These are phyloP conservation scores for Diaphora mendica DNA, from an alignment of 2,888 invertebrate species.

Conservation along the genomic window DNA sequence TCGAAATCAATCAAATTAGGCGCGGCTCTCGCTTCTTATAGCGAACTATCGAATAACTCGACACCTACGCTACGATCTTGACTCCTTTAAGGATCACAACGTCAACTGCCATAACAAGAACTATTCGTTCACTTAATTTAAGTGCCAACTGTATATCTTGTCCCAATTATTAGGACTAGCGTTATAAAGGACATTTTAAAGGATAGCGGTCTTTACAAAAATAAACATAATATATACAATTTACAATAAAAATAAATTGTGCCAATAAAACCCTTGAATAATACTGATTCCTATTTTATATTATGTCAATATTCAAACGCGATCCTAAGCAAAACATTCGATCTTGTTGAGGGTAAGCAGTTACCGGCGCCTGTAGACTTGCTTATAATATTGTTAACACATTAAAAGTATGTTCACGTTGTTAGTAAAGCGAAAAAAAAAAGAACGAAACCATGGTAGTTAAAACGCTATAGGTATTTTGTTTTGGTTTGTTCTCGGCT, in stretches of 20 bases:
- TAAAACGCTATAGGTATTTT: not conserved
- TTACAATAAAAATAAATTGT: not conserved
- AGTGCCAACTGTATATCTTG: conserved; percentile 12
- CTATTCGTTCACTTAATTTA: conserved; percentile 21
- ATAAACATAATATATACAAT: not conserved
- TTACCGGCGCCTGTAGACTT: not conserved
- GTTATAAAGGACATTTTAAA: not conserved
- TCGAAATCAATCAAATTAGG: conserved; percentile 73
- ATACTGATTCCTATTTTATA: not conserved
- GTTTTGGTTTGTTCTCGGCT: not conserved
- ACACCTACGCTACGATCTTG: conserved; percentile 40
- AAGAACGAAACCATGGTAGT: not conserved
- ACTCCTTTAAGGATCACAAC: conserved; percentile 22
- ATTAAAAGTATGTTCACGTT: not conserved
- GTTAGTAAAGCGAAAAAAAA: not conserved
- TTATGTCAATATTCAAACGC: not conserved
- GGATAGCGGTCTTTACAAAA: not conserved
- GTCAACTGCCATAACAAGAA: conserved; percentile 33
- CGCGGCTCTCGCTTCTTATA: conserved; percentile 41
- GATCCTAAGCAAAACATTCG: not conserved
- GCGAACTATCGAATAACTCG: conserved; percentile 40
- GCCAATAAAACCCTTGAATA: not conserved
- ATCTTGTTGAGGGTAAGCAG: not conserved
- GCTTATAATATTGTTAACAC: not conserved
- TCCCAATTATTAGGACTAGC: conserved; percentile 5